These are phyloP conservation scores for Delphinus delphis DNA, from an alignment of 2,113 vertebrate species.

Conservation along the genomic window DNA sequence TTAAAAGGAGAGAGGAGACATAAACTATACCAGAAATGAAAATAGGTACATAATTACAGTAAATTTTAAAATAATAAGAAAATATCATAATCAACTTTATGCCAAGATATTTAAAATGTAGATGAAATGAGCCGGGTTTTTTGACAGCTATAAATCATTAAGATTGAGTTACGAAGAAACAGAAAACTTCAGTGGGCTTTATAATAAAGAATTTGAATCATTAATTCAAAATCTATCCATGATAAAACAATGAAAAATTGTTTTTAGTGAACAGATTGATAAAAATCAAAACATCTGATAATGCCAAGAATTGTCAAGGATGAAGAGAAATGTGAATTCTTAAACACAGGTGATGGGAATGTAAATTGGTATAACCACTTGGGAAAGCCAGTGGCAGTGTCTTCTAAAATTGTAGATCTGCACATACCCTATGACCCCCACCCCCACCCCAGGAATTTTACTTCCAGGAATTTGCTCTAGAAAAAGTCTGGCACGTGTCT, in stretches of 20 bases:
- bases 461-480: slow-evolving; percentile 30
- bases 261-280: not conserved
- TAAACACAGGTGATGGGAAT: not conserved
- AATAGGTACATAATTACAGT: not conserved
- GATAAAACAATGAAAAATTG: slow-evolving; percentile 25
- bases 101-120: not conserved
- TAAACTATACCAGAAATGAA: not conserved
- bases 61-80: not conserved
- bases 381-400: not conserved
- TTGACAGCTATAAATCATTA: not conserved
- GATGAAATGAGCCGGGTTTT: not conserved
- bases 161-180: not conserved
- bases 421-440: not conserved
- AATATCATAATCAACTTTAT: not conserved
- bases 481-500: not conserved
- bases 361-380: not conserved
- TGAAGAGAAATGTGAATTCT: not conserved
- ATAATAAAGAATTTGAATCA: not conserved
- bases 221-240: slow-evolving; percentile 6
- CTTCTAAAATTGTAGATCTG: not conserved
- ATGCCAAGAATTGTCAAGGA: not conserved
- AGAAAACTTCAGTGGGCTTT: not conserved
- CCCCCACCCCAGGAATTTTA: not conserved
- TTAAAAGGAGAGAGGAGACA: not conserved
- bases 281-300: slow-evolving; percentile 33